Evolutionary conservation across 1,140 invertebrate species (phyloP).

Genomic region (Helicoverpa zea): DNA sequence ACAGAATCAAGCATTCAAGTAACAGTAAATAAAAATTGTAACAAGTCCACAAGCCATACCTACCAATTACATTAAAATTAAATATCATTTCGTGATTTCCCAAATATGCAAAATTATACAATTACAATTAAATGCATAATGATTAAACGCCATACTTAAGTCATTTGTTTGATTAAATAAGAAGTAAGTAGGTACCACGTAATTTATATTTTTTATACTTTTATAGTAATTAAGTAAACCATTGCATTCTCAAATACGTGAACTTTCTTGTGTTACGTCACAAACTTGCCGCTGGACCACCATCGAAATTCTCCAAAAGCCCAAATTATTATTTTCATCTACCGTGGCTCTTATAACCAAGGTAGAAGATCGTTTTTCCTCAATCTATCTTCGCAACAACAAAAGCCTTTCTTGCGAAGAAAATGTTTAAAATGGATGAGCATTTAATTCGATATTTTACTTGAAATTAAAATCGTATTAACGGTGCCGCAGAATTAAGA

Average conservation of each 20-base stretch:
- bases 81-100: slow-evolving; percentile 23
- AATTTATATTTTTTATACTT: slow-evolving; percentile 31
- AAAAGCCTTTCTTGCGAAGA: slow-evolving; percentile 1
- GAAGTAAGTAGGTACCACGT: slow-evolving; percentile 6
- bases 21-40: slow-evolving; percentile 33
- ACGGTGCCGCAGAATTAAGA: slow-evolving; percentile 30
- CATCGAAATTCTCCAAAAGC: slow-evolving; percentile 31
- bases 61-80: slow-evolving; percentile 28
- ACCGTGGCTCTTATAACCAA: neutral
- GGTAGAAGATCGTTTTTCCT: slow-evolving; percentile 13
- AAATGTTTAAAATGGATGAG: slow-evolving; percentile 45
- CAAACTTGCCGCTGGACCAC: slow-evolving; percentile 41
- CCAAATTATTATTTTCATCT: neutral
- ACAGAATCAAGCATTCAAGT: no score
- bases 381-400: neutral
- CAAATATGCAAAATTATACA: slow-evolving; percentile 30
- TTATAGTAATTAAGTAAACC: slow-evolving; percentile 48
- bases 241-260: slow-evolving; percentile 47
- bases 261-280: slow-evolving; percentile 46
- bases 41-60: neutral
- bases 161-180: slow-evolving; percentile 34
- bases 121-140: slow-evolving; percentile 44
- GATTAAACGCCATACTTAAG: slow-evolving; percentile 44
- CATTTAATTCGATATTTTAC: slow-evolving; percentile 49
- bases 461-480: slow-evolving; percentile 49